Base-by-base conservation (phyloP, 37 sponge, comb jelly and placozoan species). In the Lycopodina hypogea region DNA sequence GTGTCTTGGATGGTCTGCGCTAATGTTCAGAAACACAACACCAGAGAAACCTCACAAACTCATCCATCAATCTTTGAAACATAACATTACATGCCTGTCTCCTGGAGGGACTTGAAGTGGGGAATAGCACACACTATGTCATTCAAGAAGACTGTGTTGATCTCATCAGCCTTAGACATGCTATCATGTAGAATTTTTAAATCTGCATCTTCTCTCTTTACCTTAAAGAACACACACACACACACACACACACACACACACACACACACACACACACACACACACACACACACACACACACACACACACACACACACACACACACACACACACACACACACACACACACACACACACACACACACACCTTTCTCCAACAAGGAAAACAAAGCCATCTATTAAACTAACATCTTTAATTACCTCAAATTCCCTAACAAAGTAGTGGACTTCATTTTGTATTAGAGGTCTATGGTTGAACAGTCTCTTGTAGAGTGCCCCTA, bases 361-460 rank as follows among this genome's bases (percentile, higher is more conserved):
- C n/a, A n/a, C n/a, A n/a, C n/a, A n/a, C n/a, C n/a, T n/a, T n/a
- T n/a, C n/a, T n/a, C n/a, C n/a, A n/a, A n/a, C n/a, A n/a, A 4
- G 9, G 48, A 6, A 17, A 28, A 26, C 18, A 59, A 59, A 26
- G 8, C 15, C 15, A 59, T 59, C 28, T 12, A 59, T 28, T 17
- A 26, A 59, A 7, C 4, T 17, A 7, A 28, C 28, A 59, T 7
- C 60, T 17, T 51, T 17, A 64, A 7, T 61, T 21, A 92, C 93
- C 83, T 92, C 90, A 79, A 90, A 90, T 64, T 90, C 90, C 34
- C 76, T 84, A 26, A 90, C 90, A 71, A 90, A 90, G 50, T 64
- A 75, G 18, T 90, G 90, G 18, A 90, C 85, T 63, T 90, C 90
- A 76, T 80, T 79, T 56, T 90, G 90, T 24, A 90, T 59, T 1